Percentiles rank a stretch among this genome's conserved stretches.
phyloP scores from a whole-genome alignment of 2,113 vertebrate species.

The Carlito syrichta region DNA sequence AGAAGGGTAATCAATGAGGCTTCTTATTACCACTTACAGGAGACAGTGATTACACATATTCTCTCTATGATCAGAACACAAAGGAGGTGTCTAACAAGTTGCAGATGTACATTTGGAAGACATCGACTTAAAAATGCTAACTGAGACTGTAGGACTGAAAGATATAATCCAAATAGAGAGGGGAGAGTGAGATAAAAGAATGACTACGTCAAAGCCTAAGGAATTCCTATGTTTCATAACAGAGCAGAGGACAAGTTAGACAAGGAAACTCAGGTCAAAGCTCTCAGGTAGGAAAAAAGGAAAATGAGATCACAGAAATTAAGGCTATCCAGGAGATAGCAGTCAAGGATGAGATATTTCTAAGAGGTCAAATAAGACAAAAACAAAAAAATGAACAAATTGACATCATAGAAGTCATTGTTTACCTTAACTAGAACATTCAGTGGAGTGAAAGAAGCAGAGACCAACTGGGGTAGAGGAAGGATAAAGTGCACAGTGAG shows the following conservation, averaged over 20 bases:
- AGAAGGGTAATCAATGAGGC: background rate
- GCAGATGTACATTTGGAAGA: background rate
- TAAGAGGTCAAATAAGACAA: background rate
- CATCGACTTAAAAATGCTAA: background rate
- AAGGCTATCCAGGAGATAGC: background rate
- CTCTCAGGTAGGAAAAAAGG: background rate
- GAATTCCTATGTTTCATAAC: background rate
- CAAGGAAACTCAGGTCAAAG: background rate
- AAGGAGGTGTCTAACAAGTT: background rate
- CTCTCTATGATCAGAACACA: background rate
- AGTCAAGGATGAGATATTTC: background rate
- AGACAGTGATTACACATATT: background rate
- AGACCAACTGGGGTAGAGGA: background rate
- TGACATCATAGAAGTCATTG: too few relatives aligned
- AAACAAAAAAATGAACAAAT: background rate
- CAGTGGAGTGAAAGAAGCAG: accelerated
- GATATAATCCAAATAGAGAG: background rate
- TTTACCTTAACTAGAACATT: background rate
- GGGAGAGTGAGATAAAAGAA: background rate
- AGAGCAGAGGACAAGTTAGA: background rate
- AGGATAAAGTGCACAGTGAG: background rate
- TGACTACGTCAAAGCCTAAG: background rate
- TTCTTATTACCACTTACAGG: background rate
- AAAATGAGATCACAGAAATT: background rate
- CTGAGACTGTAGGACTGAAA: background rate